Evolutionary conservation across 1,140 invertebrate genomes (phyloP).

Genomic region (Cepaea nemoralis): DNA sequence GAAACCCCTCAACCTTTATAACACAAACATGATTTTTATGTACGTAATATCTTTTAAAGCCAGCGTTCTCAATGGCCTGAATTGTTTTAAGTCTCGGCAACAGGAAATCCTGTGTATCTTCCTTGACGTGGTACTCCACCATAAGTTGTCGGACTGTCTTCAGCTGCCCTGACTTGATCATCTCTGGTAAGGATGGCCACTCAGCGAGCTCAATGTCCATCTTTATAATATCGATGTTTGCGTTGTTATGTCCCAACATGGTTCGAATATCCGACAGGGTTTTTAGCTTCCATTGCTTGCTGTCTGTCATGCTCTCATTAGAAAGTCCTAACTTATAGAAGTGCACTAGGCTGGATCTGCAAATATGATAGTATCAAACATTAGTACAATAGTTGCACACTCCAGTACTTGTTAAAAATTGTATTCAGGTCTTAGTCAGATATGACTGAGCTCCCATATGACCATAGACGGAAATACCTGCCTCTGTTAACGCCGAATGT

Average conservation of each 20-base stretch:
- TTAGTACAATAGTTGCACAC: too few relatives aligned
- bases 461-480: too few relatives aligned
- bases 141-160: background rate
- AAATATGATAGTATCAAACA: too few relatives aligned
- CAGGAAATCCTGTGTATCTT: background rate
- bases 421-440: too few relatives aligned
- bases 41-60: background rate
- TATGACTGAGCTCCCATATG: too few relatives aligned
- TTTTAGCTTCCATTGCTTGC: constrained; percentile 1
- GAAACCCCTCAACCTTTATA: background rate
- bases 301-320: background rate
- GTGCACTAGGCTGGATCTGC: constrained; percentile 11
- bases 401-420: too few relatives aligned
- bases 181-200: background rate
- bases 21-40: background rate
- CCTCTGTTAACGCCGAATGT: too few relatives aligned
- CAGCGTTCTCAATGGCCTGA: background rate
- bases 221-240: constrained; percentile 5
- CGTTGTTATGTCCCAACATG: background rate
- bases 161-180: background rate
- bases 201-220: constrained; percentile 24
- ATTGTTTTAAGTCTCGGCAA: background rate
- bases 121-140: background rate
- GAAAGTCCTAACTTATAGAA: constrained; percentile 5
- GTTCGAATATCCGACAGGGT: background rate